phyloP scores from a whole-genome alignment of 2,797 vertebrate genomes.

The Lagodon rhomboides region DNA sequence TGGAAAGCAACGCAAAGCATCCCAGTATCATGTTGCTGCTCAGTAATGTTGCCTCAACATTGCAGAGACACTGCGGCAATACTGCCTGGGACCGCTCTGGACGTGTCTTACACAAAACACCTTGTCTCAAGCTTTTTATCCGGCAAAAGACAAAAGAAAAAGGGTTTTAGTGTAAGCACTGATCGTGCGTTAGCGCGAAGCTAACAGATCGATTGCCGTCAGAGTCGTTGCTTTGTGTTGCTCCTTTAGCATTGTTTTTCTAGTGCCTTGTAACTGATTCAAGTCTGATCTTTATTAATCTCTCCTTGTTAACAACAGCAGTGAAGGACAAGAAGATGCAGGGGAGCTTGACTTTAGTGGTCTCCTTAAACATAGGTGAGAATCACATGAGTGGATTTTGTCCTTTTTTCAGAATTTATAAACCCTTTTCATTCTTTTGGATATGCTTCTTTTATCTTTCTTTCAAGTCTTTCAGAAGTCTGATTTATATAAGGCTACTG shows the following conservation, averaged over 20 bases:
- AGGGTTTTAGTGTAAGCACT: conserved; percentile 84
- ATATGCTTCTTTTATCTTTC: conserved; percentile 56
- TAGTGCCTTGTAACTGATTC: conserved; percentile 74
- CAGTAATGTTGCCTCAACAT: conserved; percentile 83
- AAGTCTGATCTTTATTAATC: conserved; percentile 84
- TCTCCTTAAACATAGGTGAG: conserved; percentile 99
- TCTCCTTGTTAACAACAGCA: conserved; percentile 96
- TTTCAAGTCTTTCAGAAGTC: conserved; percentile 45
- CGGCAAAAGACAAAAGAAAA: conserved; percentile 54
- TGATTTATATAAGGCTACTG: conserved; percentile 22
- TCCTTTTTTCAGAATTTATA: conserved; percentile 40
- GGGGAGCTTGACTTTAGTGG: conserved; percentile 99
- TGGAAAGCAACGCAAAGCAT: conserved; percentile 88
- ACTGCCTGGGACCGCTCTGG: conserved; percentile 59
- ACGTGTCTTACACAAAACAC: conserved; percentile 83
- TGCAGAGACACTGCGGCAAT: conserved; percentile 84
- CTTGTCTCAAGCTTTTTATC: conserved; percentile 78
- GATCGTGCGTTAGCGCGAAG: conserved; percentile 79
- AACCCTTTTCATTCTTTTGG: conserved; percentile 35
- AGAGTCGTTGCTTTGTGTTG: conserved; percentile 81
- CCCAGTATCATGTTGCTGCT: conserved; percentile 74
- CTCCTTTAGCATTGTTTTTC: conserved; percentile 84
- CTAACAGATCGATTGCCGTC: conserved; percentile 79
- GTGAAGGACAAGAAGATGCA: conserved; percentile 99
- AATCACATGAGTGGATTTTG: conserved; percentile 80